Conservation (phyloP, 2,797 vertebrate species). For the Taenioides sp. region DNA sequence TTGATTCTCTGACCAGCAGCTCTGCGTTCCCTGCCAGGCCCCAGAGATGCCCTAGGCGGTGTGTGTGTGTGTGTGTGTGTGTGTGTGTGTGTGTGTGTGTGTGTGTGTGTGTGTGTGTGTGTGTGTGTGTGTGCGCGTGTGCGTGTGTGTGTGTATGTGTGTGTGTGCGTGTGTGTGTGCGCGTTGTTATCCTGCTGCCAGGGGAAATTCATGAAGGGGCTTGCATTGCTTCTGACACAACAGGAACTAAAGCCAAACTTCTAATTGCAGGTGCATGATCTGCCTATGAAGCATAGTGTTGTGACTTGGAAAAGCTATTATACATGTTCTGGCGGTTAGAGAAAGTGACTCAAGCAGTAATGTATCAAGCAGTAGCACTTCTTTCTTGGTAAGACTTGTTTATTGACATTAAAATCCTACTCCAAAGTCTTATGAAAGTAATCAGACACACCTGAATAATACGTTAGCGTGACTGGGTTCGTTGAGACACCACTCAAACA, state of each 20-base stretch:
- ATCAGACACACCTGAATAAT: conserved; percentile 35
- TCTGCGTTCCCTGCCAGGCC: conserved; percentile 56
- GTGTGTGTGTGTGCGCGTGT: conserved; percentile 24
- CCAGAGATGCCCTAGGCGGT: conserved; percentile 53
- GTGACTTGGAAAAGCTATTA: conserved; percentile 16
- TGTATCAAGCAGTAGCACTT: background rate
- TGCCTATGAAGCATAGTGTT: conserved; percentile 21
- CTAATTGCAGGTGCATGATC: conserved; percentile 19
- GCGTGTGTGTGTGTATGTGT: conserved; percentile 28
- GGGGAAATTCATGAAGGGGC: conserved; percentile 51
- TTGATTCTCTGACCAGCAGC: conserved; percentile 55
- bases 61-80: conserved; percentile 29
- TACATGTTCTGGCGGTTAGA: conserved; percentile 7
- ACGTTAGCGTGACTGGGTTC: conserved; percentile 24
- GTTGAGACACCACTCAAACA: conserved; percentile 54
- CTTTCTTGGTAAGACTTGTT: conserved; percentile 3
- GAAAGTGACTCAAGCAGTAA: conserved; percentile 1
- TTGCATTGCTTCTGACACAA: conserved; percentile 33
- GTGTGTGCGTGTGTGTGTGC: conserved; percentile 30
- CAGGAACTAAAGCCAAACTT: conserved; percentile 35
- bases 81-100: conserved; percentile 26
- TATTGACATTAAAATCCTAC: conserved; percentile 4
- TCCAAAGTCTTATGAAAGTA: background rate
- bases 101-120: too few species aligned
- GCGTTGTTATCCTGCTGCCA: conserved; percentile 42